Percentiles rank a stretch among this genome's conserved stretches.
Conservation (phyloP, 2,888 invertebrate genomes). For the Aleiodes alternator region DNA sequence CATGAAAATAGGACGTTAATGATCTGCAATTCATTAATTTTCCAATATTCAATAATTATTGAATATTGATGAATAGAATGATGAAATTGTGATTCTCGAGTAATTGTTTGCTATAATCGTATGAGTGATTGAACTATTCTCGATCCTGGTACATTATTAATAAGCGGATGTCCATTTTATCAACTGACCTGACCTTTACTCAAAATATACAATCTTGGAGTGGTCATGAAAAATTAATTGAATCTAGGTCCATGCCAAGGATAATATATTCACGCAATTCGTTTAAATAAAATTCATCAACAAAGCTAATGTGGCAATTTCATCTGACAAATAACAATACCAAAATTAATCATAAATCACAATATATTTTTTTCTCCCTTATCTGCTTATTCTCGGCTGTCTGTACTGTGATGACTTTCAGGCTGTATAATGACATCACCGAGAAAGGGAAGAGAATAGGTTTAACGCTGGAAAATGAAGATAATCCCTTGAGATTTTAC, state of each 20-base stretch:
- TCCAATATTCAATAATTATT: neutral
- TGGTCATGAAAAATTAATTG: too few relatives aligned
- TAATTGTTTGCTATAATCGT: neutral
- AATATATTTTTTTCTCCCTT: neutral
- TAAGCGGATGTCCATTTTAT: neutral
- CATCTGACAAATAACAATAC: too few relatives aligned
- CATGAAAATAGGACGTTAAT: neutral
- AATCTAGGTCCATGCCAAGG: too few relatives aligned
- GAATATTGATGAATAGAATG: constrained; percentile 5
- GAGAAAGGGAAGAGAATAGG: neutral
- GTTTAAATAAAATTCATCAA: too few relatives aligned
- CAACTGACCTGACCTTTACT: neutral
- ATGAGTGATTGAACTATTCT: constrained; percentile 16
- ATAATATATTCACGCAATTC: too few relatives aligned
- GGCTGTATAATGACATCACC: constrained; percentile 7
- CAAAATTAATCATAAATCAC: too few relatives aligned
- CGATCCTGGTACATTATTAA: neutral
- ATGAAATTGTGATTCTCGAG: neutral
- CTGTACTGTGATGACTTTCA: constrained; percentile 23
- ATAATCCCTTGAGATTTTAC: constrained; percentile 22
- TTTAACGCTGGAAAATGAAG: neutral
- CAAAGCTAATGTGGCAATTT: too few relatives aligned
- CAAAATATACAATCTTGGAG: too few relatives aligned
- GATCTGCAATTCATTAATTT: neutral
- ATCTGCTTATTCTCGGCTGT: constrained; percentile 8